phyloP scores from a whole-genome alignment of 1,140 invertebrate species.

The silkworm (Bombyx mori) region ASM3026992v2 NC_085123.1:6306501-6307000 shows the following conservation, averaged over 20 bases:
- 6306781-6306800: conserved; percentile 34
- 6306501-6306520: conserved; percentile 1
- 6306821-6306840: conserved; percentile 21
- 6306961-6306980: too few relatives aligned
- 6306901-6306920: neutral
- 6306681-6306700: too few relatives aligned
- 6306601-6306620: conserved; percentile 31
- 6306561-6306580: conserved; percentile 36
- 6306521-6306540: conserved; percentile 36
- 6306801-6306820: conserved; percentile 29
- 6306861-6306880: neutral
- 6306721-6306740: conserved; percentile 34
- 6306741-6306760: conserved; percentile 38
- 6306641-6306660: conserved; percentile 34
- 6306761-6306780: conserved; percentile 36
- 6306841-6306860: conserved; percentile 21
- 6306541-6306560: conserved; percentile 35
- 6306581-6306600: conserved; percentile 34
- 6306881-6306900: neutral
- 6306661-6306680: neutral
- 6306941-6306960: too few relatives aligned
- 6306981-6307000: too few relatives aligned
- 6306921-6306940: neutral
- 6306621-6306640: conserved; percentile 34
- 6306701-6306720: neutral